Percentiles rank a stretch among this genome's conserved stretches.
phyloP scores from a whole-genome alignment of 2,797 vertebrate species.

The Eremophila alpestris region DNA sequence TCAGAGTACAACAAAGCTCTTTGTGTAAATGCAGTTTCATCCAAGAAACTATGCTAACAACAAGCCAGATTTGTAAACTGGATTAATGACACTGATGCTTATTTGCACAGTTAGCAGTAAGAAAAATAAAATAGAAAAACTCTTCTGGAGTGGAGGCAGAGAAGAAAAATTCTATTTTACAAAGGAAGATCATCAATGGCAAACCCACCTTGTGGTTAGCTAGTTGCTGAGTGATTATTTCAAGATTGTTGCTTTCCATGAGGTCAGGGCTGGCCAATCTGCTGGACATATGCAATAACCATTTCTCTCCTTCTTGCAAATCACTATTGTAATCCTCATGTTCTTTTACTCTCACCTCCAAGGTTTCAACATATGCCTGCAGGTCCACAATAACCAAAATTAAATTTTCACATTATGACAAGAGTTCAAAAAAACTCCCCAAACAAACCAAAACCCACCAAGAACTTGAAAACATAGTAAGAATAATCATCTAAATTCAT shows the following conservation, averaged over 20 bases:
- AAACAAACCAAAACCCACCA: neutral
- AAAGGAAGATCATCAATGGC: neutral
- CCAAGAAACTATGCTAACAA: neutral
- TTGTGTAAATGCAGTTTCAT: neutral
- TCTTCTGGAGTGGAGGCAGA: neutral
- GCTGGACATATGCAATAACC: constrained; percentile 96
- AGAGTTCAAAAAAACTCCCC: accelerated
- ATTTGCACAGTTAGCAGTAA: neutral
- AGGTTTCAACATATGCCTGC: constrained; percentile 82
- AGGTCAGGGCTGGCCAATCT: constrained; percentile 90
- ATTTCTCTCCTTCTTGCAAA: constrained; percentile 95
- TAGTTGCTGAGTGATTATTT: constrained; percentile 91
- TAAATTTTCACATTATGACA: neutral
- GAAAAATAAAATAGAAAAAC: neutral
- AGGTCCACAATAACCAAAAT: neutral
- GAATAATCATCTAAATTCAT: neutral
- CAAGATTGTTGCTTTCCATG: constrained; percentile 83
- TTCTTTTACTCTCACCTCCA: constrained; percentile 88
- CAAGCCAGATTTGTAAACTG: neutral
- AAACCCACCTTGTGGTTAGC: constrained; percentile 92
- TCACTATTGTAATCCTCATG: constrained; percentile 91
- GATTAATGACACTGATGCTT: neutral
- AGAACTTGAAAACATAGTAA: neutral
- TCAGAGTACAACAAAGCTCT: neutral
- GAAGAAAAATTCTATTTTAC: neutral